Percentiles rank a stretch among this genome's conserved stretches.
phyloP scores from a whole-genome alignment of 2,888 invertebrate species.

The Mantis religiosa region DNA sequence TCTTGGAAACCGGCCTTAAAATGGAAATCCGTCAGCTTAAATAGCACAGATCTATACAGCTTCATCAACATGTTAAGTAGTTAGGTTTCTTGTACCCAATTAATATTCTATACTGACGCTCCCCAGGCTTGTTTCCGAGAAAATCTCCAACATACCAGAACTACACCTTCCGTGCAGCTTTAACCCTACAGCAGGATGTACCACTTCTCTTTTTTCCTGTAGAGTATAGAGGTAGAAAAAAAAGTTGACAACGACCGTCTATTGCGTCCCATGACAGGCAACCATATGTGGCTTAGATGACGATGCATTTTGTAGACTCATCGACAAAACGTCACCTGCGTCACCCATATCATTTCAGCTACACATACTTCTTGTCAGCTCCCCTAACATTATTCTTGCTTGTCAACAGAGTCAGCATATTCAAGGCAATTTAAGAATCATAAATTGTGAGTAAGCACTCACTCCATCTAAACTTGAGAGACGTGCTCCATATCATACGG shows the following conservation, averaged over 20 bases:
- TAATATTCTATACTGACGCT: too few species aligned
- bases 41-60: too few species aligned
- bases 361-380: not conserved
- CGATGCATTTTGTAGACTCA: not conserved
- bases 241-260: not conserved
- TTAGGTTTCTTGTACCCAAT: too few species aligned
- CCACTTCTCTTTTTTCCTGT: not conserved
- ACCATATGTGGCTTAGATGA: not conserved
- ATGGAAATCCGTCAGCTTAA: too few species aligned
- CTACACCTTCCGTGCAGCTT: not conserved
- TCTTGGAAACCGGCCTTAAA: too few species aligned
- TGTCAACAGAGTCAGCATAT: not conserved
- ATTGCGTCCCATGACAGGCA: not conserved
- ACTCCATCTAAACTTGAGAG: not conserved
- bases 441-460: not conserved
- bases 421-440: not conserved
- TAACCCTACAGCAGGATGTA: not conserved
- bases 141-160: too few species aligned
- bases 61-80: too few species aligned
- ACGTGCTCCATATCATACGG: not conserved
- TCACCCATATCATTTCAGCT: not conserved
- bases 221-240: too few species aligned
- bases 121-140: too few species aligned
- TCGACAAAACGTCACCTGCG: not conserved
- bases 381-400: not conserved